phyloP scores from a whole-genome alignment of 2,797 vertebrate genomes.

The Ciconia nigra region DNA sequence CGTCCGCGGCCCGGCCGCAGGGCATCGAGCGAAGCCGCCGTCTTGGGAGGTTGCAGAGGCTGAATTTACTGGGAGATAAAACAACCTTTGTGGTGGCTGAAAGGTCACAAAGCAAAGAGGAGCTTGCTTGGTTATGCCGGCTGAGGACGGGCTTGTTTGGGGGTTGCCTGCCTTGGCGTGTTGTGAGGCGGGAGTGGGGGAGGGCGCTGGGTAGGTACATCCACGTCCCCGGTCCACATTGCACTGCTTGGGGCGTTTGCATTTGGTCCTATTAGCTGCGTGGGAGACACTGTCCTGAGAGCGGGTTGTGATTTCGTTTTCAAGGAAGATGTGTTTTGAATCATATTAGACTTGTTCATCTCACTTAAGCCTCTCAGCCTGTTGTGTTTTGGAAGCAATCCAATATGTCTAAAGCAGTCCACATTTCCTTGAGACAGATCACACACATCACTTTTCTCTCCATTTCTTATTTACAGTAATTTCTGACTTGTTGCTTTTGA shows the following conservation, averaged over 20 bases:
- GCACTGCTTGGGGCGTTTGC: no score
- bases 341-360: neutral
- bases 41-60: neutral
- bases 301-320: fast-evolving
- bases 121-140: no score
- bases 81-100: no score
- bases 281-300: fast-evolving
- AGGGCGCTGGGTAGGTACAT: neutral
- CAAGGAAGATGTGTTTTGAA: neutral
- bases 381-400: neutral
- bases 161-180: no score
- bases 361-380: neutral
- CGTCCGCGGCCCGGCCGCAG: neutral
- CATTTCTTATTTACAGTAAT: neutral
- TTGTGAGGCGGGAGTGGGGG: neutral
- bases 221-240: fast-evolving
- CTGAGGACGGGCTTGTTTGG: neutral
- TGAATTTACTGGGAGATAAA: neutral
- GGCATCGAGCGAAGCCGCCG: neutral
- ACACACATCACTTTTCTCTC: neutral
- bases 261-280: fast-evolving
- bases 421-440: neutral
- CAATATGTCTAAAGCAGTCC: neutral
- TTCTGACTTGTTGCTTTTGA: neutral
- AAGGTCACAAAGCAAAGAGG: neutral